Percentiles rank a stretch among this genome's conserved stretches.
Evolutionary conservation across 2,888 invertebrate species (phyloP).

Genomic region (Schrankia costaestrigalis): DNA sequence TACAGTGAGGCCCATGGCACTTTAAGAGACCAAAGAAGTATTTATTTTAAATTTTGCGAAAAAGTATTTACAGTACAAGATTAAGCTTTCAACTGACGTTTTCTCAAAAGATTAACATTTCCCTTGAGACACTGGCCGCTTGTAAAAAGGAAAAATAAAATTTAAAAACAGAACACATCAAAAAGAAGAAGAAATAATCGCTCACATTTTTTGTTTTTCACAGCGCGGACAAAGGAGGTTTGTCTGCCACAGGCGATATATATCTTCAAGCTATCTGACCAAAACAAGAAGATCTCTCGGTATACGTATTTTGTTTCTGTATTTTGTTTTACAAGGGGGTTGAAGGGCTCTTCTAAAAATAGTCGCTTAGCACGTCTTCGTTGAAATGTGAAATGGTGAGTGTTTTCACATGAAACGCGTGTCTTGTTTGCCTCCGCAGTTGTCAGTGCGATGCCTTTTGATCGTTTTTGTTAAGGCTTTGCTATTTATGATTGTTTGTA

Average conservation of each 20-base stretch:
- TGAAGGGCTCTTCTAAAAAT: constrained; percentile 39
- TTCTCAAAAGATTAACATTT: no score
- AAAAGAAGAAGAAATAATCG: constrained; percentile 60
- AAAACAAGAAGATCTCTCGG: constrained; percentile 39
- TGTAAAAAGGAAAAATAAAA: no score
- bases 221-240: constrained; percentile 55
- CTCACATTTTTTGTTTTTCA: constrained; percentile 60
- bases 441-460: constrained; percentile 54
- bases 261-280: constrained; percentile 50
- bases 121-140: no score
- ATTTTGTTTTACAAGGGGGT: constrained; percentile 23
- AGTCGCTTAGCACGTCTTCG: constrained; percentile 59
- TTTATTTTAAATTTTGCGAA: no score
- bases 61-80: no score
- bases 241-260: constrained; percentile 56
- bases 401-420: constrained; percentile 54
- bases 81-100: no score
- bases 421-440: constrained; percentile 57
- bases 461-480: constrained; percentile 30
- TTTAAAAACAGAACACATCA: no score
- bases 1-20: no score
- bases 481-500: no score
- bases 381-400: constrained; percentile 56
- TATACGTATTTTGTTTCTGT: constrained; percentile 24
- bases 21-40: no score